Base-by-base conservation (phyloP, 2,888 invertebrate genomes). In the Cephus pulcher region DNA sequence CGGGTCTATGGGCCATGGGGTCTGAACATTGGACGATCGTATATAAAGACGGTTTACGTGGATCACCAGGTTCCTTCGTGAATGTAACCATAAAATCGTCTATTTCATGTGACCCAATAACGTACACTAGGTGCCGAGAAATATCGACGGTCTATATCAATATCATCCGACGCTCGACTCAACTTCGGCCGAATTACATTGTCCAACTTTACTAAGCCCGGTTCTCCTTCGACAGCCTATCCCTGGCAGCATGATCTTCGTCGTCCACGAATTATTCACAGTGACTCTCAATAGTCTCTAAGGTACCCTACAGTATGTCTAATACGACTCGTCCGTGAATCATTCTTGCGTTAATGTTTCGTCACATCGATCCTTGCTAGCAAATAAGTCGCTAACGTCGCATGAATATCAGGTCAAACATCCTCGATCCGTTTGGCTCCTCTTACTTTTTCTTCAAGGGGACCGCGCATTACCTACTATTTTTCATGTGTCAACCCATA, bases 401-500 rank as follows among this genome's bases (percentile, higher is more conserved):
- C 23, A 56, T 56, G 23, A 56, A 56, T 56, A 56, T 56, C 23
- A 56, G 56, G 56, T 56, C 56, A 23, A 56, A 23, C 23, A 23
- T 56, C 56, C 56, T 56, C 56, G 23, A 23, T 56, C 56, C 56
- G 23, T 9, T 56, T 23, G 56, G 23, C 56, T 56, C 56, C 6
- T 56, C 56, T 56, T 23, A 56, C 56, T 56, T 56, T 56, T 56
- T 56, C 56, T 23, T 15, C 2, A 23, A 23, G 56, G 23, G 56
- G 23, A 56, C 56, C 23, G 9, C 56, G 9, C 56, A 56, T 56
- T 56, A 56, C 56, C 56, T 4, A 56, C 73, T 76, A 76, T 76
- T 76, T 76, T 34, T 76, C 76, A 76, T 73, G 71, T 76, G 76
- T 76, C 76, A 76, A 76, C 76, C 34, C 73, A 73, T 30, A 56